phyloP scores from a whole-genome alignment of 1,140 invertebrate species.

The Octopus sinensis region DNA sequence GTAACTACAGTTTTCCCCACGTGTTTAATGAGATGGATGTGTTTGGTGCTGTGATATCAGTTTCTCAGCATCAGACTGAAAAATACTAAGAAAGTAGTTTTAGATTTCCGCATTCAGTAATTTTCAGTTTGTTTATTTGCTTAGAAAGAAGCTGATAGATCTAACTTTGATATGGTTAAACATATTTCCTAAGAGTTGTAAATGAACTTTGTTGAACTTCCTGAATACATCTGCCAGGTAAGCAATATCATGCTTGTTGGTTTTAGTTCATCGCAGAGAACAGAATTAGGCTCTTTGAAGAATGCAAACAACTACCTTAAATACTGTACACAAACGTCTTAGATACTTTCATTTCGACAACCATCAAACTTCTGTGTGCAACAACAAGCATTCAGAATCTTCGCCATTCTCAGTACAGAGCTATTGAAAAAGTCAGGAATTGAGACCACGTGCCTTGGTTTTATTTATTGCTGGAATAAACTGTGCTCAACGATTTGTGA shows the following conservation, averaged over 20 bases:
- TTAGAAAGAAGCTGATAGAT: not conserved
- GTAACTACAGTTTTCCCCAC: not conserved
- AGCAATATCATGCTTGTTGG: not conserved
- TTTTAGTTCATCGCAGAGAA: not conserved
- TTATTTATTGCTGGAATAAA: not conserved
- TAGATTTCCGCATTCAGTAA: conserved; percentile 2
- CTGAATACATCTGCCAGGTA: not conserved
- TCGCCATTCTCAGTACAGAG: not conserved
- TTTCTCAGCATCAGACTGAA: conserved; percentile 5
- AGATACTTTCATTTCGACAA: not conserved
- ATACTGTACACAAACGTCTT: not conserved
- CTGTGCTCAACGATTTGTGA: not conserved
- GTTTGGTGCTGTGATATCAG: not conserved
- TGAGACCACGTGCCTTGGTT: not conserved
- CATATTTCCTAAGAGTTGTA: not conserved
- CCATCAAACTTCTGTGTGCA: conserved; percentile 1
- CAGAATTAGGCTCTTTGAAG: not conserved
- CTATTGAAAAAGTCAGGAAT: not conserved
- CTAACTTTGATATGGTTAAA: conserved; percentile 1
- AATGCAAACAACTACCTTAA: not conserved
- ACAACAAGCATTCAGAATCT: conserved; percentile 8
- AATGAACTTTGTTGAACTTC: not conserved
- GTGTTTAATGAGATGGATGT: not conserved
- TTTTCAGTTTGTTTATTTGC: conserved; percentile 5
- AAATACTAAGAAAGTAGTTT: not conserved